Evolutionary conservation across 1,140 invertebrate species (phyloP).

Genomic region (Ips typographus): DNA sequence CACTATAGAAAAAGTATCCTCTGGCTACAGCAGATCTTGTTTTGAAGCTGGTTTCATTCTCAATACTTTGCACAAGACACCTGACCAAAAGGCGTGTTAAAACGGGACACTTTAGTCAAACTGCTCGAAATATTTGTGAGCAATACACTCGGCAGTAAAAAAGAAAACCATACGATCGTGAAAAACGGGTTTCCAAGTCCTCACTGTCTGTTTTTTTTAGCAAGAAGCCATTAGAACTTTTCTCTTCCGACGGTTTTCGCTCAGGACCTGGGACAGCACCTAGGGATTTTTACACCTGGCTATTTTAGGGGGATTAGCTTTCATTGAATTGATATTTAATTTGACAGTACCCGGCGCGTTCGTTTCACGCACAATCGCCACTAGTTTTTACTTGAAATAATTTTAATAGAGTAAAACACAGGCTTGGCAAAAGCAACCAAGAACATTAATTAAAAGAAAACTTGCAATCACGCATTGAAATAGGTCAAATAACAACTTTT

Average conservation of each 20-base stretch:
- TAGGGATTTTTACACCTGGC: conserved; percentile 31
- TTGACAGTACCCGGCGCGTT: too few species aligned
- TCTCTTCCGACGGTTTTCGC: conserved; percentile 27
- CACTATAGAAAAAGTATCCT: too few species aligned
- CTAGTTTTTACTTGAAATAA: too few species aligned
- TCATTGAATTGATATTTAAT: neutral
- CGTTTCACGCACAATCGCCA: too few species aligned
- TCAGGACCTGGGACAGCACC: conserved; percentile 26
- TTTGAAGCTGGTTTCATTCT: conserved; percentile 20
- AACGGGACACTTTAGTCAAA: conserved; percentile 19
- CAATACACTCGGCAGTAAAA: neutral
- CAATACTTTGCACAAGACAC: conserved; percentile 24
- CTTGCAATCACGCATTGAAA: too few species aligned
- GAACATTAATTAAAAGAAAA: too few species aligned
- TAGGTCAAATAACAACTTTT: too few species aligned
- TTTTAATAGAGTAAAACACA: too few species aligned
- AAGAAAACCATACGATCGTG: too few species aligned
- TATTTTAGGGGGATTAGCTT: conserved; percentile 27
- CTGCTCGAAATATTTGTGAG: conserved; percentile 17
- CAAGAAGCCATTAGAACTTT: conserved; percentile 37
- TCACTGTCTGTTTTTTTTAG: conserved; percentile 16
- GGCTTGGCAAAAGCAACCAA: too few species aligned
- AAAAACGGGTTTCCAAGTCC: too few species aligned
- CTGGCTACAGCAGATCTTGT: conserved; percentile 4
- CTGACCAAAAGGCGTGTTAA: conserved; percentile 22